Evolutionary conservation across 1,140 invertebrate species (phyloP), one percentile per base, ranked within the genome.

Genomic region (Andrena cerasifolii): DNA sequence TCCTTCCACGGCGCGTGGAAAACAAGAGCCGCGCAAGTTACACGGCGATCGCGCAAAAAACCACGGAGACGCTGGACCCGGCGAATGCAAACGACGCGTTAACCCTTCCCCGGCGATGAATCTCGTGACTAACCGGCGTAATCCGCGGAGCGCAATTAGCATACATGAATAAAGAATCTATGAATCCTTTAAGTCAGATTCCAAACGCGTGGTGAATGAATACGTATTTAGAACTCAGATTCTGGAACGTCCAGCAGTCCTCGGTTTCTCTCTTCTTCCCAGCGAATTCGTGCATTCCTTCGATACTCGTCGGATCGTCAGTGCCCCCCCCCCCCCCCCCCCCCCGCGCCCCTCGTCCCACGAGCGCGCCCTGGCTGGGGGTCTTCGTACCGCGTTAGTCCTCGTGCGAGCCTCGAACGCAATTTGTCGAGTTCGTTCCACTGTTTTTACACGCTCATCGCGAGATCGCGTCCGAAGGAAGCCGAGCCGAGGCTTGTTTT

Each of bases 131-230:
- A 65, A 80, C 63, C 70, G 70, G 43, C 68, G 76, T 78, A 83
- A 83, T 83, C 76, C 72, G 28, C 56, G 62, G 12, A 43, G 68
- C 62, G 68, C 80, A 79, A 83, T 83, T 83, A 83, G 75, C 82
- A 83, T 83, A 83, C 76, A 83, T 83, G 82, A 83, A 83, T 83
- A 83, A 83, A 83, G 82, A 83, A 83, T 83, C 58, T 58, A 79
- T 75, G 80, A 83, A 83, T 83, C 67, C 76, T 80, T 62, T 43
- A 66, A 83, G 80, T 59, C 70, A 63, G 62, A 31, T 59, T 53
- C 43, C 63, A 26, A 56, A 67, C 70, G 33, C 26, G 51, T 58
- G 49, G 59, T 74, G 75, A 79, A 83, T 83, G 80, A 79, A 74
- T 74, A 79, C 63, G 59, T 70, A 67, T 83, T 83, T 75, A 73